phyloP scores from a whole-genome alignment of 2,113 vertebrate genomes.

The Podarcis raffonei region DNA sequence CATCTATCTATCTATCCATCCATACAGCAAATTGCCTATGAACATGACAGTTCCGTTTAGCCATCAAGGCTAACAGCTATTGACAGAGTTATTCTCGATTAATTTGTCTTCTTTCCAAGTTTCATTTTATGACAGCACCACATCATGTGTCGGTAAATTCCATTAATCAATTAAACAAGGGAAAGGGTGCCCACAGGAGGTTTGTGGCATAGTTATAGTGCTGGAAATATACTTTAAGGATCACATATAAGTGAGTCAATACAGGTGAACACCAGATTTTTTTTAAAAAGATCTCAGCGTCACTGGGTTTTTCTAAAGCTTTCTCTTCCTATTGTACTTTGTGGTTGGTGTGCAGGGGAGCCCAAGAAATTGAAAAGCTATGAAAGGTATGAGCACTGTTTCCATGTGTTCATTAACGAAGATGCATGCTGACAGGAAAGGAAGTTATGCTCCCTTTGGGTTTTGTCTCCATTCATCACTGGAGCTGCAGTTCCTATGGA shows the following conservation, averaged over 20 bases:
- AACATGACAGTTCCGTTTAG: not conserved
- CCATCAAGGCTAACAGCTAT: not conserved
- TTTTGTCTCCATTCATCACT: conserved; percentile 8
- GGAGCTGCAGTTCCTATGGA: not conserved
- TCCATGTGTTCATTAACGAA: conserved; percentile 2
- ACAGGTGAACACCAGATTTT: not conserved
- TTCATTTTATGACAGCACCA: not conserved
- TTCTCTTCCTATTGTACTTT: not conserved
- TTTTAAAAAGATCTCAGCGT: not conserved
- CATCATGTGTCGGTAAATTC: not conserved
- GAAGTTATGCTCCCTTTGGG: conserved; percentile 1
- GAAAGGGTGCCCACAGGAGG: not conserved
- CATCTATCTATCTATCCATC: too few relatives aligned
- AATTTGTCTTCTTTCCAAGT: not conserved
- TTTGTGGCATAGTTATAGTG: not conserved
- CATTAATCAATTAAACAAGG: not conserved
- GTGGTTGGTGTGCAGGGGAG: not conserved
- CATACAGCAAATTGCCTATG: not conserved
- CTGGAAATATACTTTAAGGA: not conserved
- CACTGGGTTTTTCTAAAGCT: not conserved
- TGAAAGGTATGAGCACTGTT: conserved; percentile 9
- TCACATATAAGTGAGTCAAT: not conserved
- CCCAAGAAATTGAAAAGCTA: not conserved
- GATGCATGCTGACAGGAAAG: not conserved
- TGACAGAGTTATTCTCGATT: not conserved